These are phyloP conservation scores for Cichladusa arquata DNA, from an alignment of 2,113 vertebrate genomes.

Conservation along the genomic window DNA sequence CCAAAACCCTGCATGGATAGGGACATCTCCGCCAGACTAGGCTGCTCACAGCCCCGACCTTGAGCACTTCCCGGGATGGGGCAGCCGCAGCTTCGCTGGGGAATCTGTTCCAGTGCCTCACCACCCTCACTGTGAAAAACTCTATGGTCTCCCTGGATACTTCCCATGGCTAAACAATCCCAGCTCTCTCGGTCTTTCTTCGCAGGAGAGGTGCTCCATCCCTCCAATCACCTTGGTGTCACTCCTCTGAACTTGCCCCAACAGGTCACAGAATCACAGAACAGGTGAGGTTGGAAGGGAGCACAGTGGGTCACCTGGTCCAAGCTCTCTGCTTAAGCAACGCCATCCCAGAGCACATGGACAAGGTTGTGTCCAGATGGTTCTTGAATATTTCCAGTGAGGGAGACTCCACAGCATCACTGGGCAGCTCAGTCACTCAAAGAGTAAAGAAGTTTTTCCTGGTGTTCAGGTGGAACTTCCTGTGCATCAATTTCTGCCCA, in stretches of 20 bases:
- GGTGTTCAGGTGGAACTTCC: not conserved
- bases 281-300: not conserved
- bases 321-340: not conserved
- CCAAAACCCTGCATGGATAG: fast-evolving
- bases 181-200: not conserved
- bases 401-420: not conserved
- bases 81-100: too few relatives aligned
- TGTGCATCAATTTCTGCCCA: not conserved
- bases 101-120: not conserved
- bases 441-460: not conserved
- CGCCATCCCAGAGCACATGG: not conserved
- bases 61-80: too few relatives aligned
- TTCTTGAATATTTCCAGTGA: not conserved
- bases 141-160: not conserved
- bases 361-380: not conserved
- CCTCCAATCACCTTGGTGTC: not conserved
- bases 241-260: not conserved
- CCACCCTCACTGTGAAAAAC: not conserved
- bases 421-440: not conserved
- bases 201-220: not conserved
- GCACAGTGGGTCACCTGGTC: not conserved
- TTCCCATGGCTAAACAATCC: not conserved
- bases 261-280: not conserved
- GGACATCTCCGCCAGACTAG: fast-evolving
- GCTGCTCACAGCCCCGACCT: too few relatives aligned